A percentile compares a stretch with the other conserved stretches of the same genome.
Conservation (phyloP, 2,888 invertebrate species). For the Ophion costatus region DNA sequence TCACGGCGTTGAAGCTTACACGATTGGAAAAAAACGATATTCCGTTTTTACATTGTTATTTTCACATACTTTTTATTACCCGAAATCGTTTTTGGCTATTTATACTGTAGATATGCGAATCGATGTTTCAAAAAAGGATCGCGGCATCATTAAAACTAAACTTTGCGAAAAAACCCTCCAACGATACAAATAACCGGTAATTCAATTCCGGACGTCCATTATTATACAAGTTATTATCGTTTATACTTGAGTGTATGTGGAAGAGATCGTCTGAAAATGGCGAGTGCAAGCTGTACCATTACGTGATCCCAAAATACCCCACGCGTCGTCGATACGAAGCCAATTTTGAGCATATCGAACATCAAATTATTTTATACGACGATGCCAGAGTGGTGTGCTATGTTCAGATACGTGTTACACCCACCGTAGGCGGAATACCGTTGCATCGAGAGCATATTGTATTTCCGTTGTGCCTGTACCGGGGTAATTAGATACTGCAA, state of each 20-base stretch:
- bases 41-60: no score
- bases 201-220: neutral
- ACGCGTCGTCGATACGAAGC: neutral
- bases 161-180: neutral
- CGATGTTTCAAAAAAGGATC: neutral
- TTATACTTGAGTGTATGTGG: neutral
- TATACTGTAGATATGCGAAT: no score
- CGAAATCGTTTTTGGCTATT: no score
- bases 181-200: neutral
- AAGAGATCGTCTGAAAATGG: neutral
- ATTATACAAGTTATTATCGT: neutral
- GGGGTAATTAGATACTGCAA: slow-evolving; percentile 65
- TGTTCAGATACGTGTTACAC: slow-evolving; percentile 49
- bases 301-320: neutral
- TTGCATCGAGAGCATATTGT: slow-evolving; percentile 58
- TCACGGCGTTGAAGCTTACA: neutral
- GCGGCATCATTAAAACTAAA: neutral
- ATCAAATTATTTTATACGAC: slow-evolving; percentile 44
- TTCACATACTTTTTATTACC: no score
- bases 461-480: slow-evolving; percentile 60
- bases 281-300: neutral
- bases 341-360: slow-evolving; percentile 21
- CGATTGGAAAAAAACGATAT: no score
- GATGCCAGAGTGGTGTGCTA: slow-evolving; percentile 15
- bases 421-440: slow-evolving; percentile 56